Evolutionary conservation across 2,888 invertebrate genomes (phyloP).

Genomic region (Apamea monoglypha): DNA sequence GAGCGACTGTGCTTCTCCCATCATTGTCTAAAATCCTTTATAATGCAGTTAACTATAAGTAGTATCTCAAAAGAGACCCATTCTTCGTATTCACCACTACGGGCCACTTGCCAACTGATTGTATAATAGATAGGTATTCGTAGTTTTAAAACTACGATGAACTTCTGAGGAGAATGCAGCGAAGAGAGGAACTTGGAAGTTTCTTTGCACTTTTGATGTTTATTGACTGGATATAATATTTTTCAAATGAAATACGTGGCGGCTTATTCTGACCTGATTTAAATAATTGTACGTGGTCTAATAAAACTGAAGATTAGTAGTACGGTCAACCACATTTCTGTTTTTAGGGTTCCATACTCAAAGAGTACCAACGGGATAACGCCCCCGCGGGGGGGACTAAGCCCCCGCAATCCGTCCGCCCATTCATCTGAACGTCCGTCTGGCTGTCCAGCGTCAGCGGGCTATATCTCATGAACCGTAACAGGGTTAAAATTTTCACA

Average conservation of each 20-base stretch:
- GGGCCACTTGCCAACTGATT: conserved; percentile 40
- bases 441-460: neutral
- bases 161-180: conserved; percentile 31
- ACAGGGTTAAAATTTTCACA: neutral
- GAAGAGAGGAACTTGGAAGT: conserved; percentile 36
- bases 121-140: conserved; percentile 35
- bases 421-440: too few relatives aligned
- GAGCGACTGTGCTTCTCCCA: too few relatives aligned
- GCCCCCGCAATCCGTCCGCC: too few relatives aligned
- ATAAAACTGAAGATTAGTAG: neutral
- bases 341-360: too few relatives aligned
- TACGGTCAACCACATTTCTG: neutral
- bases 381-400: too few relatives aligned
- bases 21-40: neutral
- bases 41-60: neutral
- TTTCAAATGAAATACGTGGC: conserved; percentile 4
- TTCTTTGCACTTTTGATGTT: conserved; percentile 36
- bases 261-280: neutral
- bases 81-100: conserved; percentile 11
- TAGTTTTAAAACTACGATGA: conserved; percentile 47
- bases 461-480: neutral
- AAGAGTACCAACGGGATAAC: too few relatives aligned
- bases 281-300: neutral
- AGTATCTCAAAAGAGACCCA: neutral
- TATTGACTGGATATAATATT: conserved; percentile 21